These are phyloP conservation scores for Eupithecia pulchellata DNA, from an alignment of 2,888 invertebrate species.

Conservation along the genomic window DNA sequence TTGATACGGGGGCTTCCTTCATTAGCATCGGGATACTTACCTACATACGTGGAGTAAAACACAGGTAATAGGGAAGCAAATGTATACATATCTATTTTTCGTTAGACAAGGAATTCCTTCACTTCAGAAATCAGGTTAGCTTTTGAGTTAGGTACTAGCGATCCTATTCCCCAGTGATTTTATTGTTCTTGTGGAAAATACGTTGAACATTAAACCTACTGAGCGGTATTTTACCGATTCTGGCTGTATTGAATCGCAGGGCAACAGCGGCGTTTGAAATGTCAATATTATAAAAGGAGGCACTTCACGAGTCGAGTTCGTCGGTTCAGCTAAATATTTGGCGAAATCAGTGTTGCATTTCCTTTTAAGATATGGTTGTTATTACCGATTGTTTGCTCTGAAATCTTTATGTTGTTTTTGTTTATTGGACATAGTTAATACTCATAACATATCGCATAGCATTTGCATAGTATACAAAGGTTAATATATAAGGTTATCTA, in stretches of 20 bases:
- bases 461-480: too few species aligned
- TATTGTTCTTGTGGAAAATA: slow-evolving; percentile 1
- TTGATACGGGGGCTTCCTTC: slow-evolving; percentile 60
- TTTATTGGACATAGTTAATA: background rate
- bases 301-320: slow-evolving; percentile 12
- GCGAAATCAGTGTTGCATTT: slow-evolving; percentile 12
- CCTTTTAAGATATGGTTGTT: background rate
- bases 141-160: background rate
- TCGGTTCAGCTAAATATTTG: slow-evolving; percentile 14
- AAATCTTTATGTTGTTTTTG: background rate
- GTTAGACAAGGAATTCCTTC: background rate
- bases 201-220: background rate
- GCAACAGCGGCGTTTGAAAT: slow-evolving; percentile 16
- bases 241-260: background rate
- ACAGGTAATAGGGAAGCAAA: background rate
- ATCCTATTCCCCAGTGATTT: background rate
- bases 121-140: background rate
- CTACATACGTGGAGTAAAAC: slow-evolving; percentile 16
- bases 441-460: background rate
- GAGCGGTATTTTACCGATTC: background rate
- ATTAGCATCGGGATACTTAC: slow-evolving; percentile 36
- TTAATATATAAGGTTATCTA: background rate
- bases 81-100: background rate
- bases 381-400: background rate
- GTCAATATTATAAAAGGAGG: slow-evolving; percentile 13